Percentiles rank a stretch among this genome's conserved stretches.
Conservation (phyloP, 2,113 vertebrate genomes). For the Oxygymnocypris stewartii region DNA sequence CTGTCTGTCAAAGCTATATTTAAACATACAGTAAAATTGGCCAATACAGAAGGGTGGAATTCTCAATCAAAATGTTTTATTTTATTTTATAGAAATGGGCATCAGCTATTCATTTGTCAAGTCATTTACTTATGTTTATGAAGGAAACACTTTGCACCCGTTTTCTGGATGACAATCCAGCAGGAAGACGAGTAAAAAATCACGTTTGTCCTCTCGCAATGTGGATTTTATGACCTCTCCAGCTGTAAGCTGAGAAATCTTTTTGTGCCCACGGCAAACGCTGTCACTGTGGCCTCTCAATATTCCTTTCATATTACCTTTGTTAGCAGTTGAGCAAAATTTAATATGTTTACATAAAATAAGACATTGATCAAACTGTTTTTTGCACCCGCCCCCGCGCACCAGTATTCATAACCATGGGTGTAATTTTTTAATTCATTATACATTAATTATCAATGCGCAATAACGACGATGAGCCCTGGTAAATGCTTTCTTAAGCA, state of each 20-base stretch:
- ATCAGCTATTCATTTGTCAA: neutral
- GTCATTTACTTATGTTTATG: neutral
- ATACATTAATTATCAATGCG: conserved; percentile 55
- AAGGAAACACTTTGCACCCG: neutral
- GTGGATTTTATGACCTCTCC: conserved; percentile 51
- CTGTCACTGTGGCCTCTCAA: conserved; percentile 45
- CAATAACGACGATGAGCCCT: conserved; percentile 58
- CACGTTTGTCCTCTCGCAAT: conserved; percentile 26
- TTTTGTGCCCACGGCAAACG: conserved; percentile 48
- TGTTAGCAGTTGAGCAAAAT: conserved; percentile 51
- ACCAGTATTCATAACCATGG: conserved; percentile 25
- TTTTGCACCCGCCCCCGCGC: conserved; percentile 47
- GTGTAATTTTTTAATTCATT: conserved; percentile 50
- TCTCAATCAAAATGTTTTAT: neutral
- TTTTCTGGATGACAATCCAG: conserved; percentile 45
- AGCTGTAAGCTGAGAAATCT: conserved; percentile 51
- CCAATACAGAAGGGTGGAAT: neutral
- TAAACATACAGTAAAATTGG: neutral
- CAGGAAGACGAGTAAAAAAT: conserved; percentile 50
- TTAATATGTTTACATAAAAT: conserved; percentile 59
- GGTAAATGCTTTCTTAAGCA: conserved; percentile 52
- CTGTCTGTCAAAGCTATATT: neutral
- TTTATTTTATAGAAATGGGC: neutral
- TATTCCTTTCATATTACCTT: conserved; percentile 54
- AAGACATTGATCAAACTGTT: conserved; percentile 59